These are phyloP conservation scores for Alviniconcha marisindica DNA, from an alignment of 1,140 invertebrate species.

Conservation along the genomic window DNA sequence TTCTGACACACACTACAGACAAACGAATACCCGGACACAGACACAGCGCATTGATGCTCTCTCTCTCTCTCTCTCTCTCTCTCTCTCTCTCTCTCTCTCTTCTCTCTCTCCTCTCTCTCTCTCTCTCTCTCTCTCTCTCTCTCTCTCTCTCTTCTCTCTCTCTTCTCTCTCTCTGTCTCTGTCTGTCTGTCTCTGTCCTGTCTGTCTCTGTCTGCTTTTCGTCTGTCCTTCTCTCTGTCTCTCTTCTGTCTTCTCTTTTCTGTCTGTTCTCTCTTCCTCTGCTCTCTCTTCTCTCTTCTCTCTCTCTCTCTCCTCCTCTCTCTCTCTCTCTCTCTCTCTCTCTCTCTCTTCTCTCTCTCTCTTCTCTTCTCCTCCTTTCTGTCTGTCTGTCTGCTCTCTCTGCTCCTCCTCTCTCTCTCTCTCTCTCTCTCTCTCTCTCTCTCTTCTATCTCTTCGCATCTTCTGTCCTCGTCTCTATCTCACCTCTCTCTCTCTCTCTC, in stretches of 20 bases:
- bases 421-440: constrained; percentile 9
- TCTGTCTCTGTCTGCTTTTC: not conserved
- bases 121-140: not conserved
- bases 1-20: not conserved
- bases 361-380: not conserved
- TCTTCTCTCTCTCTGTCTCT: constrained; percentile 6
- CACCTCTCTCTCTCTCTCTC: not conserved
- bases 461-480: constrained; percentile 15
- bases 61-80: not conserved
- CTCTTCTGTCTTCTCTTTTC: not conserved
- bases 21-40: too few relatives aligned
- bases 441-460: not conserved
- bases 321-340: not conserved
- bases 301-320: constrained; percentile 1
- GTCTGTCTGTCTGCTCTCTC: not conserved
- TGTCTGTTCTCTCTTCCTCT: not conserved
- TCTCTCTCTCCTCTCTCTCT: not conserved
- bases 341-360: not conserved
- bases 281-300: not conserved
- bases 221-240: not conserved
- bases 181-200: not conserved
- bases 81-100: not conserved
- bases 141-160: constrained; percentile 19
- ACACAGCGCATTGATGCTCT: not conserved
- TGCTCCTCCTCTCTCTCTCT: not conserved